Base-by-base conservation (phyloP, 2,113 vertebrate genomes). In the Cavia aperea region DNA sequence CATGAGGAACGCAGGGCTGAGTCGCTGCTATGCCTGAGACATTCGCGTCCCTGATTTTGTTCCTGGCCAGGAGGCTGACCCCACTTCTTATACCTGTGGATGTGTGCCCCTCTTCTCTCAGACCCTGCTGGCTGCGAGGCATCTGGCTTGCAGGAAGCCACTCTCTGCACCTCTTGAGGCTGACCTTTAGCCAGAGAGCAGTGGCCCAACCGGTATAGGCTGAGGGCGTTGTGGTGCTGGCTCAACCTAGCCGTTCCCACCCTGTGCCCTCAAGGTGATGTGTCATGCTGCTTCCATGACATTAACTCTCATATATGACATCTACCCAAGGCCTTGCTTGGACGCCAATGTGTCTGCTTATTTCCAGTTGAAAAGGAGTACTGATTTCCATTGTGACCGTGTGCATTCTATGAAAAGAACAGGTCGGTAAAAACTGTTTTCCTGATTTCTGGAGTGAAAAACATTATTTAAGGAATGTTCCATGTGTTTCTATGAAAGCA, bases 81-180 rank as follows among this genome's bases (percentile, higher is more conserved):
- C 66, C 78, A 29, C 43, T 29, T 16, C 73, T 49, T 24, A 2
- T 19, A 13, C 66, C 12, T 12, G 0, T 11, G 5, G 31, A 19
- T 1, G 7, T 6, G 2, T n/a, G 15, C 23, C 62, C 13, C 0
- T 31, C 21, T 31, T 72, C n/a, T n/a, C 0, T n/a, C 0, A 1
- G 13, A 43, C 46, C 26, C 49, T 0, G 6, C 54, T 15, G 5
- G 56, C 78, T 65, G 26, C 4, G 21, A 24, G 1, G 26, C 81
- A 4, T 13, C n/a, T 21, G 16, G 56, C 31, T 73, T 49, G 13
- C 70, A 46, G 58, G 60, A 36, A 43, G 29, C 14, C 0, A 13
- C 21, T 78, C 56, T 73, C 36, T 26, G 7, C 23, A 2, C 6
- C 39, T 23, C 56, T n/a, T 10, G 1, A 54, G 72, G 15, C 49